Conservation (phyloP, 2,888 invertebrate genomes). For the Zygothrica quintamaculata region DNA sequence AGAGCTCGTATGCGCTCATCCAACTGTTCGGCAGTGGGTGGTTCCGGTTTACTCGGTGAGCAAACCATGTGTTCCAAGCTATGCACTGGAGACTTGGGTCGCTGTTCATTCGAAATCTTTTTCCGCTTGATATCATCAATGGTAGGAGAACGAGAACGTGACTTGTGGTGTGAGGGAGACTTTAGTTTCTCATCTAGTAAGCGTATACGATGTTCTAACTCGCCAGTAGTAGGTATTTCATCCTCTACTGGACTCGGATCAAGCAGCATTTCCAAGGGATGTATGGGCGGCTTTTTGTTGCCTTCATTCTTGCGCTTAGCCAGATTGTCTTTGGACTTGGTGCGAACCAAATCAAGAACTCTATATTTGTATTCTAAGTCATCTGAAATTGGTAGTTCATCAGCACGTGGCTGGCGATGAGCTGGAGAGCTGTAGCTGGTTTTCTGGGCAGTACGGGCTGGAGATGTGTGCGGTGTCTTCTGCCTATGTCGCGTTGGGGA, state of each 20-base stretch:
- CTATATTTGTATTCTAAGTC: constrained; percentile 78
- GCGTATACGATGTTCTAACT: constrained; percentile 81
- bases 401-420: constrained; percentile 43
- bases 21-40: constrained; percentile 78
- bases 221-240: constrained; percentile 81
- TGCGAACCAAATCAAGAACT: constrained; percentile 72
- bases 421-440: constrained; percentile 66
- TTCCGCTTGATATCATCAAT: constrained; percentile 73
- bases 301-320: constrained; percentile 58
- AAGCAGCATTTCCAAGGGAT: constrained; percentile 81
- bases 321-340: constrained; percentile 71
- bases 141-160: constrained; percentile 75
- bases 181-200: constrained; percentile 74
- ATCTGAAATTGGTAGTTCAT: constrained; percentile 65
- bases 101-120: constrained; percentile 63
- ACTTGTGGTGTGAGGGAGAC: constrained; percentile 62
- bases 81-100: constrained; percentile 69
- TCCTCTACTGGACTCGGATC: constrained; percentile 78
- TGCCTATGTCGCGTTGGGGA: constrained; percentile 57
- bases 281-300: constrained; percentile 74
- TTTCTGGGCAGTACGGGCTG: constrained; percentile 44
- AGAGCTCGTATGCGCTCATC: constrained; percentile 78
- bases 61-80: constrained; percentile 69
- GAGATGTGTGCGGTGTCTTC: constrained; percentile 64
- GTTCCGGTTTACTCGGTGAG: constrained; percentile 68